Percentiles rank a stretch among this genome's conserved stretches.
Evolutionary conservation across 2,797 vertebrate species (phyloP).

Genomic region (Diplodus puntazzo): DNA sequence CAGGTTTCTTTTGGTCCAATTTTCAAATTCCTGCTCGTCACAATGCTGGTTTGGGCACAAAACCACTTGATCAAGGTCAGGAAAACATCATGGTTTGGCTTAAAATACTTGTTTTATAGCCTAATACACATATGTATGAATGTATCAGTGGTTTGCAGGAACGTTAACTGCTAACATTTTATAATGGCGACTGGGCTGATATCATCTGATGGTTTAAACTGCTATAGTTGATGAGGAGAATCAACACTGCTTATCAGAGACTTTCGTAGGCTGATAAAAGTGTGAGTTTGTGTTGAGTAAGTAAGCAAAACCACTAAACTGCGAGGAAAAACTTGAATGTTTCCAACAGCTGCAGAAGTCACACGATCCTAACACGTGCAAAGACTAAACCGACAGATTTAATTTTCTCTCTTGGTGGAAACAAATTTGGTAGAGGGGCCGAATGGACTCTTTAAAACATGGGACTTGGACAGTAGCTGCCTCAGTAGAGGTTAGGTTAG

Average conservation of each 20-base stretch:
- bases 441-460: not conserved
- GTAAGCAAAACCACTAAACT: not conserved
- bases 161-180: too few species aligned
- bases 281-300: not conserved
- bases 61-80: too few species aligned
- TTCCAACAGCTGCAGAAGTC: not conserved
- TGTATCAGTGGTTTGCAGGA: too few species aligned
- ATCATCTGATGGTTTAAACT: not conserved
- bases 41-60: too few species aligned
- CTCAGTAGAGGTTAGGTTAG: slow-evolving; percentile 17
- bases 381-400: not conserved
- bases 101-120: too few species aligned
- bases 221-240: not conserved
- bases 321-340: not conserved
- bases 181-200: too few species aligned
- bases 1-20: too few species aligned
- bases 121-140: too few species aligned
- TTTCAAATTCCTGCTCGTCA: too few species aligned
- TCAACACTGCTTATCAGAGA: not conserved
- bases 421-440: not conserved
- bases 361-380: not conserved
- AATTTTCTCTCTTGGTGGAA: slow-evolving; percentile 1
- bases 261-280: not conserved
- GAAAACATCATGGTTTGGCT: too few species aligned
- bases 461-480: slow-evolving; percentile 15